Evolutionary conservation across 2,797 vertebrate species (phyloP), one percentile per base, ranked within the genome.

Genomic region (Limosa lapponica): DNA sequence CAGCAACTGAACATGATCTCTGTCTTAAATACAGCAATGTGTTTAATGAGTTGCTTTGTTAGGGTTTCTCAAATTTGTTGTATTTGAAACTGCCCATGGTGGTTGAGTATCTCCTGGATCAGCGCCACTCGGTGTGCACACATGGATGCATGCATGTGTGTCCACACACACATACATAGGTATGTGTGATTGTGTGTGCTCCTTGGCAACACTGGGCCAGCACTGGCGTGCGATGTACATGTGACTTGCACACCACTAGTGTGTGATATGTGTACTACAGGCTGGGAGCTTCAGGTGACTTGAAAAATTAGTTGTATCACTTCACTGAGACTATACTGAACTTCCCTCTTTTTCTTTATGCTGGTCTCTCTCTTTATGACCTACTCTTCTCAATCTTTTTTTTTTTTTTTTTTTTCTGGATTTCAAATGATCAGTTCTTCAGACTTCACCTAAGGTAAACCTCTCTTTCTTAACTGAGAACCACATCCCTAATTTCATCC

Each of bases 51-150:
- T 30, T 61, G 66, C 83, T 90, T 75, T 84, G 80, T 65, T 84
- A 20, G 30, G 4, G 9, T 75, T 87, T 77, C 77, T 94, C 77
- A 74, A 88, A 44, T 8, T 8, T 46, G 46, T 6, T 46, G 20
- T 30, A 18, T 23, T 71, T 66, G 59, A 66, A 70, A 39, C 64
- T 58, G 43, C 37, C 48, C 0, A 0, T 44, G 49, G 55, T 62
- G 58, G 39, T 25, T 48, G 57, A 28, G 54, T 39, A 36, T 57
- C 58, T 84, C 30, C 22, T 1, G 4, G 65, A 3, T 18, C 81
- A 74, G 82, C 0, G 0, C 16, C 5, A 3, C 19, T 52, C 24
- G 0, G 22, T 11, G 28, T n/a, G 39, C 19, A 16, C 20, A 10
- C 8, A 8, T 18, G 17, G 16, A 15, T 37, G 8, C 1, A 1